A percentile compares a stretch with the other conserved stretches of the same genome.
phyloP scores from a whole-genome alignment of 2,113 vertebrate genomes.

The Vulpes ferrilata region DNA sequence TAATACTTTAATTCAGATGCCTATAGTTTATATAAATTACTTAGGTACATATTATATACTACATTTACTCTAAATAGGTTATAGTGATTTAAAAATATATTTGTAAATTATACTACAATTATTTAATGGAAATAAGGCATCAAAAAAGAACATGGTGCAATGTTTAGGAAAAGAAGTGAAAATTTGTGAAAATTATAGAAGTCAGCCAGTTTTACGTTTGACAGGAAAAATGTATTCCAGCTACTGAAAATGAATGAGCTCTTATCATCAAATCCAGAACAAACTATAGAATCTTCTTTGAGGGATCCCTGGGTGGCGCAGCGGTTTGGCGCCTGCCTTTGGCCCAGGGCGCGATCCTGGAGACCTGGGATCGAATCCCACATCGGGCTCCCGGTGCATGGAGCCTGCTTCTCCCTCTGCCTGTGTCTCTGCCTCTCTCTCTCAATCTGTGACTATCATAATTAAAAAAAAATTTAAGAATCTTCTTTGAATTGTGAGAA shows the following conservation, averaged over 20 bases:
- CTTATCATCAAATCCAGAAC: too few species aligned
- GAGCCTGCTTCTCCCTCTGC: too few species aligned
- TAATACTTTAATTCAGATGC: background rate
- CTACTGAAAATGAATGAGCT: background rate
- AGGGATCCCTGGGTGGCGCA: too few species aligned
- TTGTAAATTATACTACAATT: background rate
- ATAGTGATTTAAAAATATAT: background rate
- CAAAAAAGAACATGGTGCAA: background rate
- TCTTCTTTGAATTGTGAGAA: too few species aligned
- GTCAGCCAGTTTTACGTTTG: background rate
- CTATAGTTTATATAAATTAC: background rate
- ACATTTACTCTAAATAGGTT: background rate
- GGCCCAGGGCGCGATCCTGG: too few species aligned
- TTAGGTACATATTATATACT: background rate
- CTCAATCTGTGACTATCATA: too few species aligned
- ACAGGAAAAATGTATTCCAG: background rate
- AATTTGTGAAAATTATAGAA: background rate
- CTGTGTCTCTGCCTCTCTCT: too few species aligned
- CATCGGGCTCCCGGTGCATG: too few species aligned
- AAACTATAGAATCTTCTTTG: too few species aligned
- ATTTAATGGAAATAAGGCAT: background rate
- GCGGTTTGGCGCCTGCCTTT: too few species aligned
- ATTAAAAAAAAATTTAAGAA: too few species aligned
- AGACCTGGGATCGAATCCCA: too few species aligned
- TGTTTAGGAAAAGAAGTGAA: background rate